Percentiles rank a stretch among this genome's conserved stretches.
Conservation (phyloP, 30 jellyfish, hydroid and myxozoan genomes). For the Morbakka virulenta region DNA sequence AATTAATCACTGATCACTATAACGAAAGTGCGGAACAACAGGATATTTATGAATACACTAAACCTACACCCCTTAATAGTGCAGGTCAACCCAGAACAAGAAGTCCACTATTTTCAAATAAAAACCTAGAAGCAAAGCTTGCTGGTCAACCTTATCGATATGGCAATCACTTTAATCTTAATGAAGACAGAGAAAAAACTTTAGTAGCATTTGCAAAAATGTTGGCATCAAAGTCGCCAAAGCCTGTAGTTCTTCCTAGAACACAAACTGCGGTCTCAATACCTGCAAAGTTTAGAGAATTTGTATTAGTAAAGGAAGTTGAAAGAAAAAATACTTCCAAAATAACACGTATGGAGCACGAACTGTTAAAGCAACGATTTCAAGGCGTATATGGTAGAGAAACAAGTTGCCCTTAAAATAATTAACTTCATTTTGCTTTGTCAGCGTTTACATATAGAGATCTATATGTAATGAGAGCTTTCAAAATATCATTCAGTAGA, state of each 20-base stretch:
- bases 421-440: too few relatives aligned
- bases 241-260: slow-evolving; percentile 46
- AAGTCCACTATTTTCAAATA: not conserved
- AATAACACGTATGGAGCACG: slow-evolving; percentile 26
- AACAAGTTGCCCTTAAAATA: too few relatives aligned
- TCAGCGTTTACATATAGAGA: too few relatives aligned
- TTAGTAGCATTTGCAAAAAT: slow-evolving; percentile 40
- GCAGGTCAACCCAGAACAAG: not conserved
- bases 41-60: slow-evolving; percentile 39
- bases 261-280: slow-evolving; percentile 55
- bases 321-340: slow-evolving; percentile 1
- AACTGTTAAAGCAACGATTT: slow-evolving; percentile 23
- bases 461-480: too few relatives aligned
- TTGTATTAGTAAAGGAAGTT: slow-evolving; percentile 35
- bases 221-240: slow-evolving; percentile 24
- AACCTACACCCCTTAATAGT: slow-evolving; percentile 37
- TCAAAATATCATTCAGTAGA: too few relatives aligned
- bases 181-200: slow-evolving; percentile 41
- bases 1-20: slow-evolving; percentile 1
- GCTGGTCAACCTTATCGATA: slow-evolving; percentile 70
- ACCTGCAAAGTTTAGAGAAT: slow-evolving; percentile 56
- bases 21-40: not conserved
- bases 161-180: slow-evolving; percentile 29
- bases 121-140: slow-evolving; percentile 48
- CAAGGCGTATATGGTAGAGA: too few relatives aligned